Percentiles rank a stretch among this genome's conserved stretches.
phyloP scores from a whole-genome alignment of 2,888 invertebrate genomes.

The Leucoptera coffeella region DNA sequence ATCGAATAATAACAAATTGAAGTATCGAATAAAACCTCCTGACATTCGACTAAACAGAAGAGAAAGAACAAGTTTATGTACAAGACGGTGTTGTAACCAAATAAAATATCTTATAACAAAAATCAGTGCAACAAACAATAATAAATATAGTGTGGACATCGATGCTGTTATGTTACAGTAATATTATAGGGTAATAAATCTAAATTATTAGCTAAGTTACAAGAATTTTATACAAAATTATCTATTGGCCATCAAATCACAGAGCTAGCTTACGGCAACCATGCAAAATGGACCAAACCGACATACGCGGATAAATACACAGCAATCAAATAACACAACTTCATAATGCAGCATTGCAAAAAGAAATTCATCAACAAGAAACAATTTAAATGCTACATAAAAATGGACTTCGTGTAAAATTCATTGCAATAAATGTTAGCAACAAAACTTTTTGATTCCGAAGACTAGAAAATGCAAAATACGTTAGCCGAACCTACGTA shows the following conservation, averaged over 20 bases:
- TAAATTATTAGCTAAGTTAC: constrained; percentile 42
- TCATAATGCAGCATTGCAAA: not conserved
- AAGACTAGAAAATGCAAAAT: too few species aligned
- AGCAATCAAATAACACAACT: not conserved
- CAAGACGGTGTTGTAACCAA: constrained; percentile 27
- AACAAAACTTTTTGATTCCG: not conserved
- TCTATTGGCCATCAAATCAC: constrained; percentile 50
- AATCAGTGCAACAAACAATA: constrained; percentile 51
- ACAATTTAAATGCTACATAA: constrained; percentile 1
- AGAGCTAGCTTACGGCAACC: constrained; percentile 30
- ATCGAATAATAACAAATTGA: constrained; percentile 40
- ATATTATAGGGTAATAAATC: constrained; percentile 20
- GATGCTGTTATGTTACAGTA: constrained; percentile 44
- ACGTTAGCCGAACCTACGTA: too few species aligned
- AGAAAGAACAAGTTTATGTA: constrained; percentile 20
- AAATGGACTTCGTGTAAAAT: constrained; percentile 6
- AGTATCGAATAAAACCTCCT: constrained; percentile 37
- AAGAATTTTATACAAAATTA: constrained; percentile 41
- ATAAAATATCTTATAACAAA: constrained; percentile 50
- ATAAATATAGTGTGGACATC: constrained; percentile 43
- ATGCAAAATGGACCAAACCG: too few species aligned
- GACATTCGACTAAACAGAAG: constrained; percentile 23
- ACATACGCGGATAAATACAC: not conserved
- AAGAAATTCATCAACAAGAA: constrained; percentile 4
- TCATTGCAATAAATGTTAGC: not conserved